phyloP scores from a whole-genome alignment of 1,140 invertebrate genomes.

The Himalopsyche phryganea region DNA sequence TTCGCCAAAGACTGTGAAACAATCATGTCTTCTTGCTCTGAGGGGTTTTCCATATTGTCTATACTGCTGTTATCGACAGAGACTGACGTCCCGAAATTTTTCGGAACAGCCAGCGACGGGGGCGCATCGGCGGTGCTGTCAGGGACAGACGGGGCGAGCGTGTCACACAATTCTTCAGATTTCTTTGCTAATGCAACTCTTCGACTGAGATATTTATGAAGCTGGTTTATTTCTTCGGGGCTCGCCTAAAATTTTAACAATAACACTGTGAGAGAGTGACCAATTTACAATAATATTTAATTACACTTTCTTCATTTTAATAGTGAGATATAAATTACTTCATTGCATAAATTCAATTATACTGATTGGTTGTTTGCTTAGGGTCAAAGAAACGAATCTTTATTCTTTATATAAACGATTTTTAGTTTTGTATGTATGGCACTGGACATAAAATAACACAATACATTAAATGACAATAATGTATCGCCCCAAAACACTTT shows the following conservation, averaged over 20 bases:
- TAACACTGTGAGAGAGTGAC: too few species aligned
- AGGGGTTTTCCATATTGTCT: background rate
- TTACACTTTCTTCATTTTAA: too few species aligned
- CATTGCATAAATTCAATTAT: too few species aligned
- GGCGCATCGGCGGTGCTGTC: constrained; percentile 1
- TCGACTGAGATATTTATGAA: constrained; percentile 18
- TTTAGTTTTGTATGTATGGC: too few species aligned
- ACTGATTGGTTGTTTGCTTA: too few species aligned
- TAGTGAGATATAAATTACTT: too few species aligned
- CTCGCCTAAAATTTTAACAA: constrained; percentile 24
- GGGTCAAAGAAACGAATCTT: too few species aligned
- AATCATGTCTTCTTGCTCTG: background rate
- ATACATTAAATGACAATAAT: too few species aligned
- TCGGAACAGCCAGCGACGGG: background rate
- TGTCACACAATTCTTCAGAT: constrained; percentile 9
- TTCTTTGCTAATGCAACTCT: constrained; percentile 24
- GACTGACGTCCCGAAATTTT: background rate
- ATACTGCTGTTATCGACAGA: background rate
- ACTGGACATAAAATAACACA: too few species aligned
- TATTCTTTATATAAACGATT: too few species aligned
- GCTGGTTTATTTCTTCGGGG: constrained; percentile 27
- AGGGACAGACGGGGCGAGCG: background rate
- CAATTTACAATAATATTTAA: too few species aligned
- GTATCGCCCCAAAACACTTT: too few species aligned
- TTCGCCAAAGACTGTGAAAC: constrained; percentile 9